These are phyloP conservation scores for Temnothorax unifasciatus DNA, from an alignment of 2,888 invertebrate genomes.

Conservation along the genomic window DNA sequence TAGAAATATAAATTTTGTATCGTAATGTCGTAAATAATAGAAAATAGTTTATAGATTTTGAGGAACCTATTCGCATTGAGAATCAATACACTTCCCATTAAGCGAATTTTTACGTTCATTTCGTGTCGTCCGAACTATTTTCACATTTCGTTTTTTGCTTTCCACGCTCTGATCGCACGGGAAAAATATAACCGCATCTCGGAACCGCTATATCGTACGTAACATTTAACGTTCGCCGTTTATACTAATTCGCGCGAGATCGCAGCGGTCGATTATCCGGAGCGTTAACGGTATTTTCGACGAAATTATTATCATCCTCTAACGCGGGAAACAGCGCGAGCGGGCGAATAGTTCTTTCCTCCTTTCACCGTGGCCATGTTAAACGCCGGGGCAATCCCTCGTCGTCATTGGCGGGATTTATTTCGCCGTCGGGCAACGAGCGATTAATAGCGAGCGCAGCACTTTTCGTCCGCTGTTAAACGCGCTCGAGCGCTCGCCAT, in stretches of 20 bases:
- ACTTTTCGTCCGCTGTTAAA: slow-evolving; percentile 37
- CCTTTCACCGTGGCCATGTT: slow-evolving; percentile 4
- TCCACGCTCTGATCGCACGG: background rate
- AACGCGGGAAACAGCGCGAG: slow-evolving; percentile 17
- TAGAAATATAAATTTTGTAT: background rate
- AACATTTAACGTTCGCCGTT: slow-evolving; percentile 37
- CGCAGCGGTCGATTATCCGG: slow-evolving; percentile 40
- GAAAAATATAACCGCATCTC: background rate
- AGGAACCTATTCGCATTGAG: background rate
- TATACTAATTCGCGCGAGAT: slow-evolving; percentile 41
- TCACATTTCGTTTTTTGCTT: background rate
- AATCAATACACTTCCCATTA: background rate
- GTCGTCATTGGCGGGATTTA: slow-evolving; percentile 40
- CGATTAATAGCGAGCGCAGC: slow-evolving; percentile 43
- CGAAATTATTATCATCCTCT: slow-evolving; percentile 43
- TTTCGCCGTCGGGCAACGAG: slow-evolving; percentile 48
- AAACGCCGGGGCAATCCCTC: background rate
- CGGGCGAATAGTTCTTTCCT: slow-evolving; percentile 6
- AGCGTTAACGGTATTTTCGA: slow-evolving; percentile 33
- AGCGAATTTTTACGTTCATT: slow-evolving; percentile 8
- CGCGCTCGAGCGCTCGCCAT: slow-evolving; percentile 13
- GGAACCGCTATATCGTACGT: slow-evolving; percentile 53
- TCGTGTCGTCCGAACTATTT: too few species aligned
- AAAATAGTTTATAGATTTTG: background rate
- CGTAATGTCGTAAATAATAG: background rate